These are phyloP conservation scores for Periphyllus acericola DNA, from an alignment of 2,888 invertebrate species.

Conservation along the genomic window DNA sequence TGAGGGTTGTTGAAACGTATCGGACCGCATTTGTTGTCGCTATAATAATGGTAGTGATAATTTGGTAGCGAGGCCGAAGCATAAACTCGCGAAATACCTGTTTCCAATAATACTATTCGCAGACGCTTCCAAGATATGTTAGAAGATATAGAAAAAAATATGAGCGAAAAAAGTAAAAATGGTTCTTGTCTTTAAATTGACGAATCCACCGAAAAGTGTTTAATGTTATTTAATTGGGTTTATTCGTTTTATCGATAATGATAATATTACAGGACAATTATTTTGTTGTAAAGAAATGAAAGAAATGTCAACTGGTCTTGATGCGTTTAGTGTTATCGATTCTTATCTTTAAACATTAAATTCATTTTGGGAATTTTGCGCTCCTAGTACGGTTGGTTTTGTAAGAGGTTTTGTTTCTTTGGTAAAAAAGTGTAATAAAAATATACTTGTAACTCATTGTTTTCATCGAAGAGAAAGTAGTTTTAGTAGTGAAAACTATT, in stretches of 20 bases:
- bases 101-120: too few species aligned
- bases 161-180: too few species aligned
- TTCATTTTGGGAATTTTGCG: too few species aligned
- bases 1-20: too few species aligned
- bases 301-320: conserved; percentile 63
- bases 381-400: conserved; percentile 1
- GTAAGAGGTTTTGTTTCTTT: neutral
- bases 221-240: conserved; percentile 62
- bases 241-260: conserved; percentile 63
- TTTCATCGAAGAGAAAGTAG: conserved; percentile 14
- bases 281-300: conserved; percentile 63
- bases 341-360: too few species aligned
- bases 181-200: conserved; percentile 62
- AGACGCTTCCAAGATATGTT: too few species aligned
- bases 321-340: conserved; percentile 60
- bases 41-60: too few species aligned
- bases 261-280: conserved; percentile 62
- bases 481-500: neutral
- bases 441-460: neutral
- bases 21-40: too few species aligned
- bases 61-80: too few species aligned
- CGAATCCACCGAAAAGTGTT: conserved; percentile 62
- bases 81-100: too few species aligned
- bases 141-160: too few species aligned
- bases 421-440: conserved; percentile 19